These are phyloP conservation scores for Gorsachius goisagi DNA, from an alignment of 2,113 vertebrate species.

Conservation along the genomic window DNA sequence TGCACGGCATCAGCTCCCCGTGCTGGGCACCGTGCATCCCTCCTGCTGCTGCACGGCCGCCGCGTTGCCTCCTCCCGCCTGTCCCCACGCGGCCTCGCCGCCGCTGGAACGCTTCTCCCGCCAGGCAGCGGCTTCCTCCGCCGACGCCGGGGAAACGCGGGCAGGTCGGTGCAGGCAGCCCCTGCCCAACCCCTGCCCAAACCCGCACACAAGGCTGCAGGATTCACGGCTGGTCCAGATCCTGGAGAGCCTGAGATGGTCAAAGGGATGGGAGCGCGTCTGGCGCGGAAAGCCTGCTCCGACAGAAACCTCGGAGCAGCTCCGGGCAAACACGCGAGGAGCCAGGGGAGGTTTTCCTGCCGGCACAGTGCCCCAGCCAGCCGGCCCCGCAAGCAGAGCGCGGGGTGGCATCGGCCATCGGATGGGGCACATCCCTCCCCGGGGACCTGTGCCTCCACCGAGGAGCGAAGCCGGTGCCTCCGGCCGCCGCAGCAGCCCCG, in stretches of 20 bases:
- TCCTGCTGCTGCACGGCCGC: fast-evolving
- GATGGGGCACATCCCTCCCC: fast-evolving
- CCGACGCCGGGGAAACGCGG: fast-evolving
- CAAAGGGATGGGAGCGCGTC: fast-evolving
- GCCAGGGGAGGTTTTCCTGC: background rate
- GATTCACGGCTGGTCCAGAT: fast-evolving
- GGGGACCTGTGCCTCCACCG: fast-evolving
- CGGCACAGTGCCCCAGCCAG: fast-evolving
- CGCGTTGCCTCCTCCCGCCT: background rate
- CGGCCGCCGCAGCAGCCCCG: fast-evolving
- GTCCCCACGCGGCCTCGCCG: background rate
- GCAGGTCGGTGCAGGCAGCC: background rate
- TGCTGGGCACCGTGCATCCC: fast-evolving
- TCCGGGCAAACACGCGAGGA: fast-evolving
- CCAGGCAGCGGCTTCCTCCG: background rate
- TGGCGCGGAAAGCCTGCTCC: fast-evolving
- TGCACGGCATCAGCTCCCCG: background rate
- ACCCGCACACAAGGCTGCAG: fast-evolving
- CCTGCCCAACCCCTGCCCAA: background rate
- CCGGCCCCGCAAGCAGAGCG: fast-evolving
- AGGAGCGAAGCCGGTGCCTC: fast-evolving
- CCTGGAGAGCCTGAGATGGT: fast-evolving
- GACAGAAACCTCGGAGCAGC: fast-evolving
- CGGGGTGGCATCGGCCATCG: fast-evolving
- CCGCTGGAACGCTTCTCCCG: background rate